Conservation (phyloP, 2,888 invertebrate genomes). For the Adelognathus sp. region DNA sequence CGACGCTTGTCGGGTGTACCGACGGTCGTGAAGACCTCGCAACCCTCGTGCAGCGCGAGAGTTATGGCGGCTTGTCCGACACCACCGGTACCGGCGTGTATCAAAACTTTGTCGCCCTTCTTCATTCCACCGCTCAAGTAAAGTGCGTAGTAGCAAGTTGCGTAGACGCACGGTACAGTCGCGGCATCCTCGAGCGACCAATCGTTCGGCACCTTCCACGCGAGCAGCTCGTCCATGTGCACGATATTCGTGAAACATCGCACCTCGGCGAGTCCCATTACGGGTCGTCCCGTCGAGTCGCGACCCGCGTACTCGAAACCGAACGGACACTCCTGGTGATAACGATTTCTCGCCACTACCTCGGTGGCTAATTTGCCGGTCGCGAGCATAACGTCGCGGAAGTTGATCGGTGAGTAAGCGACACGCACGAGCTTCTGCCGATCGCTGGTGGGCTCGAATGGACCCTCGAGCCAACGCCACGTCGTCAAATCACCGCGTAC, state of each 20-base stretch:
- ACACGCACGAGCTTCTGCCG: slow-evolving; percentile 82
- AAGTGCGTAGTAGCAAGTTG: slow-evolving; percentile 85
- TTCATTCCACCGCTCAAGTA: slow-evolving; percentile 83
- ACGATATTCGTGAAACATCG: slow-evolving; percentile 83
- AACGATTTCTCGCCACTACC: slow-evolving; percentile 87
- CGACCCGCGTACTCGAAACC: slow-evolving; percentile 88
- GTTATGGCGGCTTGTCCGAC: slow-evolving; percentile 88
- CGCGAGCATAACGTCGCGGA: background rate
- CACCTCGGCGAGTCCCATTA: slow-evolving; percentile 80
- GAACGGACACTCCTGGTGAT: slow-evolving; percentile 85
- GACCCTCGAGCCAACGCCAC: slow-evolving; percentile 91
- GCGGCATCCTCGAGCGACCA: slow-evolving; percentile 87
- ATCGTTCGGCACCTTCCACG: slow-evolving; percentile 83
- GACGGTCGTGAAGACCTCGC: slow-evolving; percentile 85
- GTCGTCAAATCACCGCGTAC: slow-evolving; percentile 94
- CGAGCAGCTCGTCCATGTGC: slow-evolving; percentile 80
- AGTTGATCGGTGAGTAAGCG: slow-evolving; percentile 90
- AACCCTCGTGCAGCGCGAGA: slow-evolving; percentile 84
- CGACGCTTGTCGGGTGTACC: slow-evolving; percentile 83
- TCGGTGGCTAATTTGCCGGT: slow-evolving; percentile 93
- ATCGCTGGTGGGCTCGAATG: slow-evolving; percentile 72
- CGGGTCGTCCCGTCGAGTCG: slow-evolving; percentile 78
- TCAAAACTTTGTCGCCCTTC: slow-evolving; percentile 79
- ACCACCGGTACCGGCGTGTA: slow-evolving; percentile 82
- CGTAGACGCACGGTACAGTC: slow-evolving; percentile 86